A percentile compares a stretch with the other conserved stretches of the same genome.
phyloP scores from a whole-genome alignment of 2,888 invertebrate genomes.

The Chromoteleia sp. region DNA sequence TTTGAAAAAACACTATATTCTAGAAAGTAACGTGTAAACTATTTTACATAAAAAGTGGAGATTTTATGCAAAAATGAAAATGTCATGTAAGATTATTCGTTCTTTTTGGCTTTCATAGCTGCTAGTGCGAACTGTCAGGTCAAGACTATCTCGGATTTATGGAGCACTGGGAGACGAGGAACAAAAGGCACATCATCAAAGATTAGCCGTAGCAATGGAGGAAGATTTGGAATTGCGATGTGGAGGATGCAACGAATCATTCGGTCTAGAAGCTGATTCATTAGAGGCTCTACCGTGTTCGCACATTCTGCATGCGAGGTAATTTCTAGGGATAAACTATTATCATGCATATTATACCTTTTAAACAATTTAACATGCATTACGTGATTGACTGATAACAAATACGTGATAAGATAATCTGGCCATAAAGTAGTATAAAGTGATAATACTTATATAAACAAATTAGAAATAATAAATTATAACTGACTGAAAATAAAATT shows the following conservation, averaged over 20 bases:
- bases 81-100: neutral
- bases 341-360: slow-evolving; percentile 25
- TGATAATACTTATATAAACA: no score
- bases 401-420: neutral
- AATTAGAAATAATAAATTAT: no score
- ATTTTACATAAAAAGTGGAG: neutral
- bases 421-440: no score
- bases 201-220: slow-evolving; percentile 88
- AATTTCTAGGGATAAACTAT: slow-evolving; percentile 63
- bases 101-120: slow-evolving; percentile 85
- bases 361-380: slow-evolving; percentile 8
- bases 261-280: slow-evolving; percentile 90
- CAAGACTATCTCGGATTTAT: slow-evolving; percentile 92
- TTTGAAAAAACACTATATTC: no score
- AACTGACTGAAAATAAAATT: no score
- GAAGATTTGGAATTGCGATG: slow-evolving; percentile 92
- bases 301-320: slow-evolving; percentile 94
- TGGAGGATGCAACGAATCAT: slow-evolving; percentile 92
- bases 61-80: slow-evolving; percentile 7
- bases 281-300: slow-evolving; percentile 94
- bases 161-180: slow-evolving; percentile 92
- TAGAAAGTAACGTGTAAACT: no score
- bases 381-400: neutral
- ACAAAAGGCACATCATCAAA: slow-evolving; percentile 90
- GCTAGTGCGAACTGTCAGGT: slow-evolving; percentile 91